These are phyloP conservation scores for Mesembrinibis cayennensis DNA, from an alignment of 2,113 vertebrate genomes.

Conservation along the genomic window DNA sequence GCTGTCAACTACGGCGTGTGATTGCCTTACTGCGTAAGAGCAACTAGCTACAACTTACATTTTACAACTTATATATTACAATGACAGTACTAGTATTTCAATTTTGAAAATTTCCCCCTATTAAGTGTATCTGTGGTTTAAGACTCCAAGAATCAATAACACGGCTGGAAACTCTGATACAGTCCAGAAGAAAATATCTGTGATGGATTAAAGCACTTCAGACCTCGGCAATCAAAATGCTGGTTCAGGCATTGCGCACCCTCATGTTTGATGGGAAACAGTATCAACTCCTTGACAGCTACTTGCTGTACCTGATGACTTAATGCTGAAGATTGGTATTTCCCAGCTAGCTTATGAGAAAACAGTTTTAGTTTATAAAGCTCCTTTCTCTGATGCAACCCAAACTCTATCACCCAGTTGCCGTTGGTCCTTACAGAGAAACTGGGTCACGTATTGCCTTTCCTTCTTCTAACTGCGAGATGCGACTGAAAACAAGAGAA, in stretches of 20 bases:
- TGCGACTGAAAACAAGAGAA: neutral
- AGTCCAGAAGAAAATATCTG: neutral
- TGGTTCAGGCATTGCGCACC: neutral
- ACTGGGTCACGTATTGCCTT: neutral
- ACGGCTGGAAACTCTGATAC: neutral
- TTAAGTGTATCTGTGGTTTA: neutral
- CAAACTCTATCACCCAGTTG: neutral
- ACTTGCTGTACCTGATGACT: neutral
- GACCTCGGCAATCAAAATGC: neutral
- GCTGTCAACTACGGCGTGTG: accelerated
- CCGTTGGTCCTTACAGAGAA: neutral
- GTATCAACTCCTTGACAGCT: neutral
- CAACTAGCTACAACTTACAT: neutral
- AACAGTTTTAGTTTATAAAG: neutral
- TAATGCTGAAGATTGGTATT: neutral
- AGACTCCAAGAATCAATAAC: neutral
- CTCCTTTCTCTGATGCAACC: neutral
- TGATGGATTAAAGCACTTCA: neutral
- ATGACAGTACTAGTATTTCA: neutral
- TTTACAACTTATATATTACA: neutral
- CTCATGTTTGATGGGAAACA: neutral
- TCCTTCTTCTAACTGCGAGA: neutral
- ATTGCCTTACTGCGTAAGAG: neutral
- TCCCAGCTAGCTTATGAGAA: neutral
- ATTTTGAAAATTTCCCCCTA: neutral